A percentile compares a stretch with the other conserved stretches of the same genome.
These are phyloP conservation scores for Pedionomus torquatus DNA, from an alignment of 2,113 vertebrate genomes.

Conservation along the genomic window DNA sequence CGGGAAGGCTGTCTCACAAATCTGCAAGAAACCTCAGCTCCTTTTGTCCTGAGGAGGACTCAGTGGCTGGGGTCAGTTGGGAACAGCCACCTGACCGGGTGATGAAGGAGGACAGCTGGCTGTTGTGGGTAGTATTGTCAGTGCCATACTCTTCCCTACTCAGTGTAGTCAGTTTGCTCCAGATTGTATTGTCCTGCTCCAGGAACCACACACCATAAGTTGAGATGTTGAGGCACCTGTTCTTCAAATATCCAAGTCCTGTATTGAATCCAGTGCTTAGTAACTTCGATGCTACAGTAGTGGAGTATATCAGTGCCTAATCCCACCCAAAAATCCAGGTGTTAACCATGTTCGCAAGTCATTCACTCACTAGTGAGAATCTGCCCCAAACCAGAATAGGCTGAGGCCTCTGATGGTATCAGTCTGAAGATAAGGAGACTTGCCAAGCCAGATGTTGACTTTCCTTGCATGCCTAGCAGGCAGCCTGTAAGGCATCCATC, in stretches of 20 bases:
- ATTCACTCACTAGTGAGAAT: background rate
- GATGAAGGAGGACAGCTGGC: background rate
- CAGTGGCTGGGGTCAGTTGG: background rate
- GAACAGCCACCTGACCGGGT: fast-evolving
- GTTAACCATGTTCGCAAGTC: background rate
- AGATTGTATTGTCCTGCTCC: background rate
- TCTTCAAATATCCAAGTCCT: background rate
- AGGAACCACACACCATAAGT: background rate
- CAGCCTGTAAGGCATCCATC: background rate
- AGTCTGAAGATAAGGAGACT: background rate
- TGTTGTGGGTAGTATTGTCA: background rate
- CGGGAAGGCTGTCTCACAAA: fast-evolving
- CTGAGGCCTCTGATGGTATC: background rate
- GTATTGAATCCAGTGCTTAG: background rate
- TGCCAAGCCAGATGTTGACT: background rate
- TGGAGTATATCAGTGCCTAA: background rate
- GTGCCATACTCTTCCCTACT: fast-evolving
- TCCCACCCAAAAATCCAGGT: background rate
- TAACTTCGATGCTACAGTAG: background rate
- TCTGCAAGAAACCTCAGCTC: background rate
- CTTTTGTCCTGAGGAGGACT: background rate
- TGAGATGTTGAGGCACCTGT: background rate
- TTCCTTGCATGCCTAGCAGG: background rate
- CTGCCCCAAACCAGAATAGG: background rate
- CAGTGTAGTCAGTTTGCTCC: background rate